A percentile compares a stretch with the other conserved stretches of the same genome.
These are phyloP conservation scores for Drosophila borborema DNA, from an alignment of 2,888 invertebrate species.

Conservation along the genomic window DNA sequence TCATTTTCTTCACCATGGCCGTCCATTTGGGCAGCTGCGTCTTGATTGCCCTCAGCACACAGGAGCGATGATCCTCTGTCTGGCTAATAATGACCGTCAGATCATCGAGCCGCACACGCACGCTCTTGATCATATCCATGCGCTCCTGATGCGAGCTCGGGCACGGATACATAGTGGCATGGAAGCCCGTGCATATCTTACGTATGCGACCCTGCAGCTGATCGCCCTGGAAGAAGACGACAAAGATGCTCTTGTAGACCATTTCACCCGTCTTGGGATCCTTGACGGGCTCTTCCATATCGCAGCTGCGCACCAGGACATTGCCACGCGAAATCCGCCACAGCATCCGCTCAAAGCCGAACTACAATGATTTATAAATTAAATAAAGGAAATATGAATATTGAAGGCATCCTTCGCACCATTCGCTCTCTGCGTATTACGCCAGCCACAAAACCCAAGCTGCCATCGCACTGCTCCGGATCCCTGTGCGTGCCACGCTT, in stretches of 20 bases:
- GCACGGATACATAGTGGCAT: conserved; percentile 94
- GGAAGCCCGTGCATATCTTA: conserved; percentile 94
- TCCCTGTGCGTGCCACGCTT: conserved; percentile 92
- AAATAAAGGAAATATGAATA: no score
- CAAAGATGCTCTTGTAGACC: conserved; percentile 93
- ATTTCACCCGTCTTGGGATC: conserved; percentile 90
- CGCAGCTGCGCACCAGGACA: conserved; percentile 92
- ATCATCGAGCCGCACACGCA: conserved; percentile 93
- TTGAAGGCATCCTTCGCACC: conserved; percentile 12
- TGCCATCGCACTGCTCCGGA: conserved; percentile 85
- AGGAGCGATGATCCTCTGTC: conserved; percentile 93
- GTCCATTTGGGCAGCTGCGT: conserved; percentile 93
- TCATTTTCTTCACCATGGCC: conserved; percentile 93
- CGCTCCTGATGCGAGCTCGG: conserved; percentile 92
- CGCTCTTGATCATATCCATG: conserved; percentile 92
- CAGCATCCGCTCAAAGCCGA: conserved; percentile 93
- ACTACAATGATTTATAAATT: conserved; percentile 84
- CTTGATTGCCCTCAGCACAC: conserved; percentile 91
- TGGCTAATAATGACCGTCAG: conserved; percentile 91
- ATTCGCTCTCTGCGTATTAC: conserved; percentile 91
- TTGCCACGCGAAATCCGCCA: conserved; percentile 95
- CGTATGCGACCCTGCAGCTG: conserved; percentile 92
- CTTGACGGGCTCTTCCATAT: conserved; percentile 90
- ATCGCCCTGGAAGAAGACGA: conserved; percentile 93
- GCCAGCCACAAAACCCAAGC: conserved; percentile 91